Conservation (phyloP, 2,797 vertebrate species). For the Psittacula echo region DNA sequence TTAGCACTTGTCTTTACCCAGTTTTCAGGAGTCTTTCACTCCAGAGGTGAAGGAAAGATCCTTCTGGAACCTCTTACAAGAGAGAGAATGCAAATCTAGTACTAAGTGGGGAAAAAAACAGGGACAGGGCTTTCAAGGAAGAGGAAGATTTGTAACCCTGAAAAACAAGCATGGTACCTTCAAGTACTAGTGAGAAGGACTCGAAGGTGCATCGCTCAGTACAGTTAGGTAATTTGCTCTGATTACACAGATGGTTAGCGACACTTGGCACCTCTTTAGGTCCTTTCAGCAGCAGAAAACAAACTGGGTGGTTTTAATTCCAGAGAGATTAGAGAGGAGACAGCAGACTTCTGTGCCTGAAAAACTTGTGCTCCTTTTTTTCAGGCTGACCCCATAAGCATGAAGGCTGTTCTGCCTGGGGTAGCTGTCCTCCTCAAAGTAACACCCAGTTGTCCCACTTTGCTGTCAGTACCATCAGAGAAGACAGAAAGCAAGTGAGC, state of each 20-base stretch:
- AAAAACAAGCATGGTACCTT: conserved; percentile 14
- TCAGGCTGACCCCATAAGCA: neutral
- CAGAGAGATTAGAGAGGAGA: neutral
- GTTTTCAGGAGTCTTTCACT: neutral
- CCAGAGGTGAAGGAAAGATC: neutral
- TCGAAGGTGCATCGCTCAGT: neutral
- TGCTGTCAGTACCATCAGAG: neutral
- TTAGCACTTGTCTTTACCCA: neutral
- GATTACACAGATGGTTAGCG: conserved; percentile 40
- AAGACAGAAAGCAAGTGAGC: neutral
- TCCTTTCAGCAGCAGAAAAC: conserved; percentile 17
- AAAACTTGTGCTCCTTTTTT: neutral
- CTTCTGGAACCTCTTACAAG: neutral
- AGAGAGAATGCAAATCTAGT: neutral
- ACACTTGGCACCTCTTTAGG: conserved; percentile 38
- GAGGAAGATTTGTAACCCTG: conserved; percentile 1
- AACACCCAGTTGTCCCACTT: neutral
- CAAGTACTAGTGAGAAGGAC: neutral
- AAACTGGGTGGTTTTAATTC: neutral
- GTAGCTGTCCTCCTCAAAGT: neutral
- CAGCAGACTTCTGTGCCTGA: neutral
- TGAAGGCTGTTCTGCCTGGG: neutral
- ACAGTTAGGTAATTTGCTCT: conserved; percentile 47
- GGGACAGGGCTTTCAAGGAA: conserved; percentile 10
- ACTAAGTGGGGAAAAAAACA: neutral